Base-by-base conservation (phyloP, 2,797 vertebrate species). In the Acropternis orthonyx region DNA sequence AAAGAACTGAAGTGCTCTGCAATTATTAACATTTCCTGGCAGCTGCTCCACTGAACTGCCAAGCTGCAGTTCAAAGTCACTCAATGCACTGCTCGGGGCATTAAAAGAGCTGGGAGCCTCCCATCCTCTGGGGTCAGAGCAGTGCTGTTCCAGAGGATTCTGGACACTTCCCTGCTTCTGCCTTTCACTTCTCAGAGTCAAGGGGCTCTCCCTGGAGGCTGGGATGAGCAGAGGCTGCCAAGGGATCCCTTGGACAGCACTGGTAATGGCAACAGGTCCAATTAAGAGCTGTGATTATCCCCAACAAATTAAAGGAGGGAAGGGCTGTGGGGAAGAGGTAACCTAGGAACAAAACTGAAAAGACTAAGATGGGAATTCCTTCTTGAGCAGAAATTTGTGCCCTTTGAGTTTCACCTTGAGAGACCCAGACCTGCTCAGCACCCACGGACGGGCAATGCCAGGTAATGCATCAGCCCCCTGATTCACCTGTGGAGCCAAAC, bases 221-320 rank as follows among this genome's bases (percentile, higher is more conserved):
- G 48, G 58, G 43, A 34, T 5, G 28, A 34, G 51, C 32, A 61
- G 28, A 73, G 61, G 65, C 58, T 37, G 43, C 52, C 34, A 6
- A 27, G 23, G 81, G 49, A 2, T 5, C 5, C 0, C 3, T 10
- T 36, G 49, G n/a, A 36, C 3, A 58, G 80, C 56, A 2, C 37
- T 20, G 76, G 19, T 14, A 56, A 51, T 2, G 7, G 65, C 90
- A 52, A 17, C 26, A 52, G 49, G 30, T 54, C 80, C 63, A 41
- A 8, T 13, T 5, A n/a, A 43, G 36, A 85, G 78, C 7, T 68
- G 44, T 9, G 62, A 58, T 68, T 13, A 27, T 58, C 55, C 78
- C 81, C 74, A n/a, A 20, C 16, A 61, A 61, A 74, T 56, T 14
- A 51, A 56, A 72, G 54, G 36, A 81, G 43, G n/a, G n/a, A 36